Evolutionary conservation across 2,797 vertebrate genomes (phyloP).

Genomic region (Acropternis orthonyx): DNA sequence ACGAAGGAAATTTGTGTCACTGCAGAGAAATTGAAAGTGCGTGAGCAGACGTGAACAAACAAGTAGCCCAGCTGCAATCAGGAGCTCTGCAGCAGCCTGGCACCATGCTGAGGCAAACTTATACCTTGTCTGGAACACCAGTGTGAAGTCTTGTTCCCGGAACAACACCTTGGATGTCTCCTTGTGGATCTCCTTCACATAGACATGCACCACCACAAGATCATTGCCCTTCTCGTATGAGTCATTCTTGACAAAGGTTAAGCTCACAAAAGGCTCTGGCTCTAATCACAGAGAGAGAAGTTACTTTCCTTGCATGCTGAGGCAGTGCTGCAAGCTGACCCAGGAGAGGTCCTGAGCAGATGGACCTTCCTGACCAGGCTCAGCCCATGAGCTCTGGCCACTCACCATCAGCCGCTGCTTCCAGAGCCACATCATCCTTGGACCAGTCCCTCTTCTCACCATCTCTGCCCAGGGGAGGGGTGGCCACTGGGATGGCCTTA

Average conservation of each 20-base stretch:
- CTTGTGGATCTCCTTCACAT: conserved; percentile 90
- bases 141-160: conserved; percentile 95
- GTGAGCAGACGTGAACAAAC: background rate
- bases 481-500: conserved; percentile 7
- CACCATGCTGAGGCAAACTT: rapidly evolving
- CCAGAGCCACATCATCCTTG: conserved; percentile 83
- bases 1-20: conserved; percentile 90
- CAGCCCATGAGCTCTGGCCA: background rate
- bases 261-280: conserved; percentile 89
- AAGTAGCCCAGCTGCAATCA: background rate
- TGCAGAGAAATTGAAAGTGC: conserved; percentile 61
- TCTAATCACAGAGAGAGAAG: conserved; percentile 54
- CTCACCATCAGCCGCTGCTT: conserved; percentile 82
- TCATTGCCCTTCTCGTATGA: conserved; percentile 97
- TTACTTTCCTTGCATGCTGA: background rate
- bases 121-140: conserved; percentile 96
- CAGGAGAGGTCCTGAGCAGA: background rate
- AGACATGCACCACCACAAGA: conserved; percentile 96
- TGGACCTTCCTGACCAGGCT: background rate
- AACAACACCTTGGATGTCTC: conserved; percentile 90
- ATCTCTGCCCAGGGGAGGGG: conserved; percentile 29
- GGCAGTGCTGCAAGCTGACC: background rate
- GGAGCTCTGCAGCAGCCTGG: background rate
- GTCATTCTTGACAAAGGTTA: conserved; percentile 91
- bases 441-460: conserved; percentile 81